phyloP scores from a whole-genome alignment of 2,888 invertebrate genomes.

The Pegoplata infirma region DNA sequence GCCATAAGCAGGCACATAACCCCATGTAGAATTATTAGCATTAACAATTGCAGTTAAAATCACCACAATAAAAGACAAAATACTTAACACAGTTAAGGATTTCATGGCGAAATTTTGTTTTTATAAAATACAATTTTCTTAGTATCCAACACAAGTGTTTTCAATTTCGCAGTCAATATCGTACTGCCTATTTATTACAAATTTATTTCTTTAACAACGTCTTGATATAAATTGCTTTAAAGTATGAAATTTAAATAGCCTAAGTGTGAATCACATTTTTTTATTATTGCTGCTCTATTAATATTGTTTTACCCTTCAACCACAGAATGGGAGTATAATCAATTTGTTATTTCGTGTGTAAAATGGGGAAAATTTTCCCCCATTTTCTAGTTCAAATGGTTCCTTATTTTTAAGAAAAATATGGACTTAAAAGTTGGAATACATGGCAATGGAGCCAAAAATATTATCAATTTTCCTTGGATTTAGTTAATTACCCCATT shows the following conservation, averaged over 20 bases:
- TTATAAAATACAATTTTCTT: background rate
- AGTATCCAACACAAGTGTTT: conserved; percentile 20
- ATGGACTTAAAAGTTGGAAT: too few relatives aligned
- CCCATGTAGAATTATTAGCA: conserved; percentile 64
- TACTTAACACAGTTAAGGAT: conserved; percentile 15
- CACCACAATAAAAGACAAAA: conserved; percentile 38
- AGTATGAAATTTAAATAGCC: too few relatives aligned
- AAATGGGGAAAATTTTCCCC: too few relatives aligned
- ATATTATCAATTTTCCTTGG: too few relatives aligned
- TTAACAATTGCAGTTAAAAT: conserved; percentile 47
- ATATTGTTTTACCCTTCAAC: too few relatives aligned
- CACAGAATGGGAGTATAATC: too few relatives aligned
- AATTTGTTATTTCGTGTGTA: too few relatives aligned
- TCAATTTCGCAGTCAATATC: conserved; percentile 11
- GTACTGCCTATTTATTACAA: conserved; percentile 21
- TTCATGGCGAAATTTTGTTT: conserved; percentile 28
- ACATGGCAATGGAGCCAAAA: too few relatives aligned
- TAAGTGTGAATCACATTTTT: conserved; percentile 39
- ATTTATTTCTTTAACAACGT: conserved; percentile 7
- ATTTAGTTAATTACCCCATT: too few relatives aligned
- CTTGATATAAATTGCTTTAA: conserved; percentile 16
- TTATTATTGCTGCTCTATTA: background rate
- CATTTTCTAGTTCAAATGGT: too few relatives aligned
- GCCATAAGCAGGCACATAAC: conserved; percentile 61
- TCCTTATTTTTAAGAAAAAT: too few relatives aligned